Evolutionary conservation across 2,113 vertebrate species (phyloP).

Genomic region (Oryzias curvinotus): DNA sequence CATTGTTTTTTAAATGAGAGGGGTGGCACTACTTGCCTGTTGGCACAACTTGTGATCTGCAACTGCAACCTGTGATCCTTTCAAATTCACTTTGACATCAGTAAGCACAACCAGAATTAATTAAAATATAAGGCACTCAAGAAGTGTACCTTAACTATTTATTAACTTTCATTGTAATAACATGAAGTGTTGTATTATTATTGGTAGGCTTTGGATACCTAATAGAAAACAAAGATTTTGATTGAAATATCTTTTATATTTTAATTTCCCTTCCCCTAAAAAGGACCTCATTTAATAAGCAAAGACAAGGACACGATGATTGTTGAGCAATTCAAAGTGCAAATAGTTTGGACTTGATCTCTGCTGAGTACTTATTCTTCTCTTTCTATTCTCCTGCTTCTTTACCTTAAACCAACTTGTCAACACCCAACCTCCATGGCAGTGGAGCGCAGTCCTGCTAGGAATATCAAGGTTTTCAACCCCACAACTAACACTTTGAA

Average conservation of each 20-base stretch:
- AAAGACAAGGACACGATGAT: slow-evolving; percentile 4
- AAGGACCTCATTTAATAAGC: slow-evolving; percentile 11
- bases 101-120: no score
- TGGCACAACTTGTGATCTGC: no score
- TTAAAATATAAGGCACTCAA: no score
- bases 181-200: slow-evolving; percentile 52
- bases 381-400: slow-evolving; percentile 7
- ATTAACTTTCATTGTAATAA: slow-evolving; percentile 50
- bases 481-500: slow-evolving; percentile 91
- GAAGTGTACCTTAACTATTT: slow-evolving; percentile 20
- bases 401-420: neutral
- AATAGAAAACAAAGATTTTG: neutral
- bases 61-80: no score
- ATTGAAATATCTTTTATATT: no score
- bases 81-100: no score
- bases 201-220: slow-evolving; percentile 45
- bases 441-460: slow-evolving; percentile 89
- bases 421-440: slow-evolving; percentile 14
- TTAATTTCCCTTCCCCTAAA: no score
- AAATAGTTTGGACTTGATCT: neutral
- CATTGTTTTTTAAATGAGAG: no score
- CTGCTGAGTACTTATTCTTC: slow-evolving; percentile 1
- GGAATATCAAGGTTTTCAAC: slow-evolving; percentile 89
- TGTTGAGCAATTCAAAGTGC: neutral
- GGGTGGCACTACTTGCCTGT: no score